Evolutionary conservation across 2,888 invertebrate species (phyloP), one percentile per base, ranked within the genome.

Genomic region (Palloptera scutellata): DNA sequence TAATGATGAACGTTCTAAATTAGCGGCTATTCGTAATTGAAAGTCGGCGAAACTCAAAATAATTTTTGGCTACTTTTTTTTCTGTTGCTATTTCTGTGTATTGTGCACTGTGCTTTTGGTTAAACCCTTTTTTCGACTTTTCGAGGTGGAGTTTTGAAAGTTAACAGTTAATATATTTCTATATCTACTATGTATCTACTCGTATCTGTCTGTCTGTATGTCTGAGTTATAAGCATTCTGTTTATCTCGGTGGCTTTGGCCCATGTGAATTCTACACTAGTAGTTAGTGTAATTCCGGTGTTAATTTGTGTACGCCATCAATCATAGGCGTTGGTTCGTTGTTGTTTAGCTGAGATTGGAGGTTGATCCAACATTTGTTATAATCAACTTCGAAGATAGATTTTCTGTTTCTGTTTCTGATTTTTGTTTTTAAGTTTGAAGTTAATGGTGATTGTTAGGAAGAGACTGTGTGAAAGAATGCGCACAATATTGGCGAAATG

Each of bases 251-350:
- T n/a, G 40, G 11, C 15, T 15, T 19, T 20, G 41, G 64, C 43
- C 51, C 51, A 63, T 55, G 15, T 55, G 63, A 55, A 64, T 57
- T n/a, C n/a, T n/a, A 57, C 30, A 30, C 30, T 30, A 30, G 30
- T 30, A 30, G 30, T 30, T 65, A 63, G 72, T 79, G 81, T 81
- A 81, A 81, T 82, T 79, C 82, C 81, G 79, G 81, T 81, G 79
- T 80, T 81, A 79, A 79, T 76, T 78, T 75, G 77, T 76, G 73
- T 73, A 73, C 75, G 73, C 70, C 75, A 81, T 81, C 78, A 82
- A 82, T 81, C 82, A 82, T 65, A 65, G 53, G 55, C 54, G 61
- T 48, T 48, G 30, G 30, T 30, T 30, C 30, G 30, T 30, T 30
- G 30, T 30, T 4, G 30, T 30, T 30, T 30, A 30, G 30, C 6